These are phyloP conservation scores for Irena cyanogastra DNA, from an alignment of 2,113 vertebrate species.

Conservation along the genomic window DNA sequence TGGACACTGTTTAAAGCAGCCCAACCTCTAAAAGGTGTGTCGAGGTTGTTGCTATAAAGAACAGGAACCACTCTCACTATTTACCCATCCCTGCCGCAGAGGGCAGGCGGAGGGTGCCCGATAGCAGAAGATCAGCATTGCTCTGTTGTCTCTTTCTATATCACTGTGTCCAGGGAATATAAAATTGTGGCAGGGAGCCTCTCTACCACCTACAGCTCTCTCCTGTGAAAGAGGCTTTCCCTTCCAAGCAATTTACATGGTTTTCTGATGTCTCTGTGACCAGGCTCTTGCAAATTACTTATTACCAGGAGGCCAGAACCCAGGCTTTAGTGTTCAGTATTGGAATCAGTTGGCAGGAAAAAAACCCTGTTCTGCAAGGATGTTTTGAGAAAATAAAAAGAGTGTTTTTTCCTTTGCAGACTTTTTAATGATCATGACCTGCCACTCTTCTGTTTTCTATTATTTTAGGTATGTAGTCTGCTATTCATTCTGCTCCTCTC, in stretches of 20 bases:
- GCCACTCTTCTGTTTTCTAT: neutral
- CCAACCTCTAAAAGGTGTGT: neutral
- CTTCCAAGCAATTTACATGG: slow-evolving; percentile 33
- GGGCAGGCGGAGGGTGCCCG: accelerated
- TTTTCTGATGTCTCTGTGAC: slow-evolving; percentile 31
- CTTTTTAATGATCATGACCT: neutral
- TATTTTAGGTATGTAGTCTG: slow-evolving; percentile 8
- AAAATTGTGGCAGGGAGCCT: slow-evolving; percentile 26
- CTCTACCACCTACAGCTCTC: slow-evolving; percentile 29
- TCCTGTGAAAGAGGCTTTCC: slow-evolving; percentile 31
- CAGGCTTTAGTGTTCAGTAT: neutral
- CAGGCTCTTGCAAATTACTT: slow-evolving; percentile 9
- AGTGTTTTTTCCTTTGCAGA: neutral
- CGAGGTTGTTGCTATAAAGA: neutral
- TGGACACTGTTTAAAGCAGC: neutral
- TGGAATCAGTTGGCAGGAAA: neutral
- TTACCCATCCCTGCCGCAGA: neutral
- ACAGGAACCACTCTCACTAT: neutral
- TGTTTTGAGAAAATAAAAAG: neutral
- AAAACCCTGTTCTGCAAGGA: neutral
- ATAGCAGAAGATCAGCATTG: neutral
- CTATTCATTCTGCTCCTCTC: neutral
- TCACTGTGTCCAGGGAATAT: neutral
- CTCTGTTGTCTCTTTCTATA: slow-evolving; percentile 22
- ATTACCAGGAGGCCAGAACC: neutral